Percentiles rank a stretch among this genome's conserved stretches.
phyloP scores from a whole-genome alignment of 1,140 invertebrate genomes.

The Temnothorax curvispinosus region DNA sequence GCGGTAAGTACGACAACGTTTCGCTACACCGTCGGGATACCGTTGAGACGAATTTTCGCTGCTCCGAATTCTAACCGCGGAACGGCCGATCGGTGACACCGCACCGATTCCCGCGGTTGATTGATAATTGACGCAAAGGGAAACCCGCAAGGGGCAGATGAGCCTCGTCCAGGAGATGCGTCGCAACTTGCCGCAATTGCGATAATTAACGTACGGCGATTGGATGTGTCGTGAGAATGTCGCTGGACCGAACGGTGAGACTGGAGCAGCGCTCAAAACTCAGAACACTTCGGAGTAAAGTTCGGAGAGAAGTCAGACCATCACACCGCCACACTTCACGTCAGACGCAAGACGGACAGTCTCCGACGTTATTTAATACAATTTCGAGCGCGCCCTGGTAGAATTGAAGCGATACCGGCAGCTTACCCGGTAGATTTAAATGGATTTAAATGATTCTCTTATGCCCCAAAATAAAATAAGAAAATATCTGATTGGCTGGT shows the following conservation, averaged over 20 bases:
- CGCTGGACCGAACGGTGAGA: neutral
- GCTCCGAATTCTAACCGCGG: neutral
- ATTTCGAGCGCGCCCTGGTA: too few relatives aligned
- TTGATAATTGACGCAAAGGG: neutral
- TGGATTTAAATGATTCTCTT: too few relatives aligned
- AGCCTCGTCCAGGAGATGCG: too few relatives aligned
- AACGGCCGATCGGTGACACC: neutral
- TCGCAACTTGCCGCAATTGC: neutral
- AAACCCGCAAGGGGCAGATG: neutral
- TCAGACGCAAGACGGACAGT: neutral
- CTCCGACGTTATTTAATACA: too few relatives aligned
- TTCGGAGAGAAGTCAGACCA: neutral
- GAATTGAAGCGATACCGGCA: too few relatives aligned
- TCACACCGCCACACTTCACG: conserved; percentile 28
- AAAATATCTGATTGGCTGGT: too few relatives aligned
- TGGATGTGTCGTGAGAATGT: neutral
- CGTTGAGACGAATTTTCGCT: neutral
- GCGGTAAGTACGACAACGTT: neutral
- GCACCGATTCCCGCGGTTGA: neutral
- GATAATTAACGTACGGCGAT: neutral
- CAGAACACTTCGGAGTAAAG: neutral
- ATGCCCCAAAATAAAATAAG: too few relatives aligned
- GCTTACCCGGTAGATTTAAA: too few relatives aligned
- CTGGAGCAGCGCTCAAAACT: neutral
- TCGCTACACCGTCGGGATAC: neutral